Percentiles rank a stretch among this genome's conserved stretches.
These are phyloP conservation scores for Corvus moneduloides DNA, from an alignment of 2,113 vertebrate genomes.

Conservation along the genomic window DNA sequence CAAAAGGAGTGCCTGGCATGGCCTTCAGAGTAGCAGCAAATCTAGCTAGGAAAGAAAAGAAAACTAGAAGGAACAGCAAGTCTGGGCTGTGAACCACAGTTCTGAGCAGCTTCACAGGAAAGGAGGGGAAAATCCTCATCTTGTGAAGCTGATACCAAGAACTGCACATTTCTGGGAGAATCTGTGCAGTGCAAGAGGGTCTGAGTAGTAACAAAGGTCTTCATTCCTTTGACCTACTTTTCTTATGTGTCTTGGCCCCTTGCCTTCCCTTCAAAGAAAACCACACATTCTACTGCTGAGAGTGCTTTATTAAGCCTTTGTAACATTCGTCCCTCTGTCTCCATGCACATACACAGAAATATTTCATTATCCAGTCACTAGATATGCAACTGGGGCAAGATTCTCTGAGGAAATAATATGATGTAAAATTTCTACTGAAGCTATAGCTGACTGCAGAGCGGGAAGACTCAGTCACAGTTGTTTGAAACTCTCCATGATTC, in stretches of 20 bases:
- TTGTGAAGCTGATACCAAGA: background rate
- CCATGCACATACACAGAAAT: background rate
- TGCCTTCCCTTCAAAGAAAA: background rate
- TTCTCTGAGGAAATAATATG: slow-evolving; percentile 13
- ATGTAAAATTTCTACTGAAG: background rate
- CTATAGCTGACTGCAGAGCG: background rate
- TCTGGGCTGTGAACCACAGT: background rate
- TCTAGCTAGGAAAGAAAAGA: background rate
- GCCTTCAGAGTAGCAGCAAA: background rate
- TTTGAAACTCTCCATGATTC: background rate
- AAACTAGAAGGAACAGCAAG: background rate
- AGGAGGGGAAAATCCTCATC: background rate
- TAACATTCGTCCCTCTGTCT: background rate
- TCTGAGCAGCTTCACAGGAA: background rate
- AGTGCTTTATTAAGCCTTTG: background rate
- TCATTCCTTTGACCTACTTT: background rate
- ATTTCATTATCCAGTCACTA: background rate
- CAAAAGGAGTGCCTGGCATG: background rate
- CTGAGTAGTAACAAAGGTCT: background rate
- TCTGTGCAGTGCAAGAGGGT: background rate
- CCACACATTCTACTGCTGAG: background rate
- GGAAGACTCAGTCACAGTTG: background rate
- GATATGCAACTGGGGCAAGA: background rate
- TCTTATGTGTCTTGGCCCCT: background rate
- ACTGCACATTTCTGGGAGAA: background rate